Conservation (phyloP, 2,888 invertebrate species). For the Mayetiola destructor region DNA sequence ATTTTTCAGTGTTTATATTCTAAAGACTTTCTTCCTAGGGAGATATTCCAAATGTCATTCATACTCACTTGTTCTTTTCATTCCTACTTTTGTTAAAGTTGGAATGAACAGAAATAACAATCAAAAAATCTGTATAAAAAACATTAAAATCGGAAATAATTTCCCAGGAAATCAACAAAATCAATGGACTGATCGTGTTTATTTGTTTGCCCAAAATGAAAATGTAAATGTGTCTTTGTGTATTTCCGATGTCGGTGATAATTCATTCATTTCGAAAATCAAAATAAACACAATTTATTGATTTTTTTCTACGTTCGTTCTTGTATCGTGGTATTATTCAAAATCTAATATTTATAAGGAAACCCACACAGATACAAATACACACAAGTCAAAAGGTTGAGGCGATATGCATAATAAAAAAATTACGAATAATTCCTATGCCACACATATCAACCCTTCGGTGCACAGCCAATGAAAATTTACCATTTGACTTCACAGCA, state of each 20-base stretch:
- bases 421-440: neutral
- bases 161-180: too few species aligned
- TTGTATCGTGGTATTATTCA: neutral
- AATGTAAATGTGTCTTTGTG: conserved; percentile 10
- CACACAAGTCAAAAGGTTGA: neutral
- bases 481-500: neutral
- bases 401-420: conserved; percentile 11
- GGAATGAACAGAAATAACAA: too few species aligned
- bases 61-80: too few species aligned
- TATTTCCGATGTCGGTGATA: conserved; percentile 3
- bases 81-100: too few species aligned
- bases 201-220: neutral
- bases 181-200: too few species aligned
- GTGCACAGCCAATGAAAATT: conserved; percentile 1
- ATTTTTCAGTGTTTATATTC: too few species aligned
- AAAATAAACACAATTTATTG: neutral
- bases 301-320: neutral
- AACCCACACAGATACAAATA: conserved; percentile 2
- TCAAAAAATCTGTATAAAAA: too few species aligned
- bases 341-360: conserved; percentile 3
- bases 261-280: too few species aligned
- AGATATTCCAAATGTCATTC: too few species aligned
- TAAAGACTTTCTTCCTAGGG: too few species aligned
- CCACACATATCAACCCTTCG: conserved; percentile 8
- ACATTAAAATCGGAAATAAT: too few species aligned